A percentile compares a stretch with the other conserved stretches of the same genome.
phyloP scores from a whole-genome alignment of 30 jellyfish, hydroid and myxozoan species.

The Kudoa iwatai region DNA sequence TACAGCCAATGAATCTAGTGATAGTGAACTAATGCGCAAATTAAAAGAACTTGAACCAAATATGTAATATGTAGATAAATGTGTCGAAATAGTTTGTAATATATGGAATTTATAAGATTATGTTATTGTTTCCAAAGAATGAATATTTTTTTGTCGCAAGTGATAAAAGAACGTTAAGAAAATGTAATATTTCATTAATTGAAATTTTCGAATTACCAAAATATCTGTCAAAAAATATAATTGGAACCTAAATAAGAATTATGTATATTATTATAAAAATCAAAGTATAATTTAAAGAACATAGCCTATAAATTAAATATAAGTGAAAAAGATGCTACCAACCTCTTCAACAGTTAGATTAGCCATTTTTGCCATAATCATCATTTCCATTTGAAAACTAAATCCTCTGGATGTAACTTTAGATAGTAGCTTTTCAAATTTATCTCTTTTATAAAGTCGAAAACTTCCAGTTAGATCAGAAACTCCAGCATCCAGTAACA shows the following conservation, averaged over 20 bases:
- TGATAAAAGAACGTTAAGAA: constrained; percentile 23
- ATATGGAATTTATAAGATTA: no score
- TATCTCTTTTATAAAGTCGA: constrained; percentile 43
- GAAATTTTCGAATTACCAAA: constrained; percentile 81
- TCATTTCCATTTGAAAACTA: constrained; percentile 87
- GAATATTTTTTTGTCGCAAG: constrained; percentile 80
- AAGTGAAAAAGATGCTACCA: not conserved
- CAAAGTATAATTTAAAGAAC: not conserved
- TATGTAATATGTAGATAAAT: no score
- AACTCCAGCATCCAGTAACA: constrained; percentile 62
- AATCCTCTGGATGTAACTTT: constrained; percentile 64
- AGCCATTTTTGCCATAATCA: constrained; percentile 29
- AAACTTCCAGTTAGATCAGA: constrained; percentile 92
- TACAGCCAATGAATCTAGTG: no score
- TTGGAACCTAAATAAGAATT: constrained; percentile 79
- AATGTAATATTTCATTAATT: constrained; percentile 37
- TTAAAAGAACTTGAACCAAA: no score
- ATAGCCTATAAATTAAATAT: not conserved
- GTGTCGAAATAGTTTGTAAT: no score
- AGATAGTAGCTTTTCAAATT: constrained; percentile 16
- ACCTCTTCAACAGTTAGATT: constrained; percentile 61
- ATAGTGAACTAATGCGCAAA: no score
- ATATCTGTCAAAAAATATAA: constrained; percentile 51
- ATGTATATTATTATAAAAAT: no score
- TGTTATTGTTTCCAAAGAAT: no score